These are phyloP conservation scores for Myzus persicae DNA, from an alignment of 1,140 invertebrate genomes.

Conservation along the genomic window DNA sequence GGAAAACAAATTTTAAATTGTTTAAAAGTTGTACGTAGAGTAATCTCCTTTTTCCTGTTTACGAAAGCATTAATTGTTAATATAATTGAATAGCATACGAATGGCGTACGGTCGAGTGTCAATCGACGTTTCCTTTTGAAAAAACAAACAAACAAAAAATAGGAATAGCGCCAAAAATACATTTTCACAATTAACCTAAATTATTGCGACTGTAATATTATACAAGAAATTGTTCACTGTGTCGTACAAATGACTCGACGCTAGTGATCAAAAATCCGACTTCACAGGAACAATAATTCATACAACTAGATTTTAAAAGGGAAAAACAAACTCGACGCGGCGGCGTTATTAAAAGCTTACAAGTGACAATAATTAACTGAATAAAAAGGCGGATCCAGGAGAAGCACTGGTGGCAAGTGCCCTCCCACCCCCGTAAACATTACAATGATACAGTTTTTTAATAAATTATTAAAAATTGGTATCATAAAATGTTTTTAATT, in stretches of 20 bases:
- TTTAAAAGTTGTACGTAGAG: neutral
- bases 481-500: too few species aligned
- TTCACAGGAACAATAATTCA: neutral
- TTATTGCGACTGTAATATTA: neutral
- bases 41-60: neutral
- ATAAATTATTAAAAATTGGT: too few species aligned
- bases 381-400: too few species aligned
- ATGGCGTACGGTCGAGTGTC: neutral
- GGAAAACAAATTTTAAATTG: neutral
- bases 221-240: neutral
- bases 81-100: neutral
- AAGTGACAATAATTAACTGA: neutral
- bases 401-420: too few species aligned
- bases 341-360: neutral
- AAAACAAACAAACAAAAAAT: neutral
- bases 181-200: neutral
- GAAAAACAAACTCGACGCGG: neutral
- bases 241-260: neutral
- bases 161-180: neutral
- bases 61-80: neutral
- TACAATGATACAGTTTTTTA: too few species aligned
- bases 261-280: neutral
- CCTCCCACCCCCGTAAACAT: too few species aligned
- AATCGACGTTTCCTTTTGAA: neutral
- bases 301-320: neutral